Conservation (phyloP, 2,797 vertebrate genomes). For the Ambastaia sidthimunki region DNA sequence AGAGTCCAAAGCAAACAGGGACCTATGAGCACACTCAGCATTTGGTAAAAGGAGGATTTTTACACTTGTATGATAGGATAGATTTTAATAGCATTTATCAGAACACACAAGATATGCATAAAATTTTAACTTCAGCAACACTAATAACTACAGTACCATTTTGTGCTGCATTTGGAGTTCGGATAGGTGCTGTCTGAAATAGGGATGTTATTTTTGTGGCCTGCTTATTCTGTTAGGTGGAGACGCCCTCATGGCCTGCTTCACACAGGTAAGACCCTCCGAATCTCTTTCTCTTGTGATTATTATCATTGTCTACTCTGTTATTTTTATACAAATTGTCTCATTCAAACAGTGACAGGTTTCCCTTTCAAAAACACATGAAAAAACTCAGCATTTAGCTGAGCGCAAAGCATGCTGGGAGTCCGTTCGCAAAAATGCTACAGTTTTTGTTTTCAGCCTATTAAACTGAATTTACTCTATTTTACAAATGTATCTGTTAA, state of each 20-base stretch:
- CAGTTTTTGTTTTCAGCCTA: no score
- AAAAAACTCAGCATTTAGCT: neutral
- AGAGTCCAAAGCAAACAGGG: constrained; percentile 63
- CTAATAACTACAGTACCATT: neutral
- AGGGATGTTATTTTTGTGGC: constrained; percentile 58
- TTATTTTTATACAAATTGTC: neutral
- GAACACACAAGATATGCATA: neutral
- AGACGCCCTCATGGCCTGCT: constrained; percentile 75
- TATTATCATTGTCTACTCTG: neutral
- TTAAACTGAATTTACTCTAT: no score
- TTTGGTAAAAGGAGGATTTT: neutral
- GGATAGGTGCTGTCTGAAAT: constrained; percentile 1
- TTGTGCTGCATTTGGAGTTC: neutral
- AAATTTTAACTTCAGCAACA: neutral
- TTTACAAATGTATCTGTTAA: no score
- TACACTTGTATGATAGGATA: constrained; percentile 68
- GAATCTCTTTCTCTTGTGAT: neutral
- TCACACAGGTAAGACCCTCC: constrained; percentile 81
- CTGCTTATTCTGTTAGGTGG: constrained; percentile 74
- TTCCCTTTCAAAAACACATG: no score
- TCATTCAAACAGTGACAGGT: neutral
- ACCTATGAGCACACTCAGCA: neutral
- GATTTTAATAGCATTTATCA: neutral
- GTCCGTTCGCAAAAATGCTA: no score
- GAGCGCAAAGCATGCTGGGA: no score